Evolutionary conservation across 1,140 invertebrate genomes (phyloP).

Genomic region (Episyrphus balteatus): DNA sequence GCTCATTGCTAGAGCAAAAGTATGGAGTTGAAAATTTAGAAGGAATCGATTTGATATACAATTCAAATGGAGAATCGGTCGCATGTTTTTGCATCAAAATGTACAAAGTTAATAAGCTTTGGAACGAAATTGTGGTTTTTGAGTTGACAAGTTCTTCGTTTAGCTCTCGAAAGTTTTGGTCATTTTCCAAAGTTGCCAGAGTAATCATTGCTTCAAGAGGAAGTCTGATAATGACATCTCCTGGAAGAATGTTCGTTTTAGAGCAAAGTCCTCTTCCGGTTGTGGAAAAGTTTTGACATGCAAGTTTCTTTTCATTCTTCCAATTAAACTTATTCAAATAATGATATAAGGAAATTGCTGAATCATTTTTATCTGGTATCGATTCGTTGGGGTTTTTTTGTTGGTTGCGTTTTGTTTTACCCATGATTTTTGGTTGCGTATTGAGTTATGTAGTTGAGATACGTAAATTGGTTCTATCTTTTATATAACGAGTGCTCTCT

Average conservation of each 20-base stretch:
- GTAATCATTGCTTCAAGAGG: slow-evolving; percentile 22
- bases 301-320: slow-evolving; percentile 19
- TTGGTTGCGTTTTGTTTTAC: slow-evolving; percentile 20
- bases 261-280: slow-evolving; percentile 28
- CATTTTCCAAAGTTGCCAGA: slow-evolving; percentile 20
- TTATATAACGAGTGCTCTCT: too few species aligned
- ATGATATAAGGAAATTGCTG: slow-evolving; percentile 13
- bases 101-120: slow-evolving; percentile 50
- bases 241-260: slow-evolving; percentile 12
- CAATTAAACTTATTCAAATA: slow-evolving; percentile 17
- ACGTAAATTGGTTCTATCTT: too few species aligned
- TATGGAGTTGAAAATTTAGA: slow-evolving; percentile 40
- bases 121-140: slow-evolving; percentile 35
- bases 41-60: slow-evolving; percentile 51
- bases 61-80: slow-evolving; percentile 32
- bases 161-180: slow-evolving; percentile 17
- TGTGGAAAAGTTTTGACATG: slow-evolving; percentile 8
- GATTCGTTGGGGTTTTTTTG: background rate
- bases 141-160: slow-evolving; percentile 13
- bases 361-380: background rate
- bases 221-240: slow-evolving; percentile 20
- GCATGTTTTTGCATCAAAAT: slow-evolving; percentile 44
- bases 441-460: too few species aligned
- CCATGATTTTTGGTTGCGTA: slow-evolving; percentile 12
- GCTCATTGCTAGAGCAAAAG: slow-evolving; percentile 38